phyloP scores from a whole-genome alignment of 1,140 invertebrate genomes.

The Saccostrea echinata region DNA sequence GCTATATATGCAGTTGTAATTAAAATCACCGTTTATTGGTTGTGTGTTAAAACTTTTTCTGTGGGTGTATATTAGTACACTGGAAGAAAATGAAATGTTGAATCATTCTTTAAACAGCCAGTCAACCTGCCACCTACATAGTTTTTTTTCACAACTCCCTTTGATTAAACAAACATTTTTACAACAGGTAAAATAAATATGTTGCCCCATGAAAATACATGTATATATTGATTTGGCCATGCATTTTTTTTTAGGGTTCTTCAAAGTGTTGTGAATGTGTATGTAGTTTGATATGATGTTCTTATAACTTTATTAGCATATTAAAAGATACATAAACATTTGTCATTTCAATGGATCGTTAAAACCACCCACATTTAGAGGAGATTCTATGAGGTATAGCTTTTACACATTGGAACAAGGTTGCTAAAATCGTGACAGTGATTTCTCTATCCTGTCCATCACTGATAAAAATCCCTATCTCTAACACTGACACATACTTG shows the following conservation, averaged over 20 bases:
- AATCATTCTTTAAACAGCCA: not conserved
- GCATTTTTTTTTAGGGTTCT: not conserved
- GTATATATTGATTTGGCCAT: not conserved
- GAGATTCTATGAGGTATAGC: not conserved
- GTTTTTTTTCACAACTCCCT: not conserved
- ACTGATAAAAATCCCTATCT: not conserved
- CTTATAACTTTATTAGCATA: not conserved
- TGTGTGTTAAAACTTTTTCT: not conserved
- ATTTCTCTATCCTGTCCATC: not conserved
- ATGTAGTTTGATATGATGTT: not conserved
- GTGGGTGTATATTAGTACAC: not conserved
- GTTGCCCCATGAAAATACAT: not conserved
- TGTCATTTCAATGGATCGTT: not conserved
- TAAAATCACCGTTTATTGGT: not conserved
- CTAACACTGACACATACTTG: constrained; percentile 22
- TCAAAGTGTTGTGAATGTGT: not conserved
- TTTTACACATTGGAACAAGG: constrained; percentile 6
- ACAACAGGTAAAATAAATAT: not conserved
- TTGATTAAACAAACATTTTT: constrained; percentile 11
- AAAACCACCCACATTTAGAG: not conserved
- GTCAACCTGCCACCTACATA: constrained; percentile 2
- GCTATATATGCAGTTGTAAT: not conserved
- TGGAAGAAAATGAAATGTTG: not conserved
- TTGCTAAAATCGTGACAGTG: not conserved
- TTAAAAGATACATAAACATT: not conserved